Conservation (phyloP, 2,888 invertebrate species). For the Labia minor region DNA sequence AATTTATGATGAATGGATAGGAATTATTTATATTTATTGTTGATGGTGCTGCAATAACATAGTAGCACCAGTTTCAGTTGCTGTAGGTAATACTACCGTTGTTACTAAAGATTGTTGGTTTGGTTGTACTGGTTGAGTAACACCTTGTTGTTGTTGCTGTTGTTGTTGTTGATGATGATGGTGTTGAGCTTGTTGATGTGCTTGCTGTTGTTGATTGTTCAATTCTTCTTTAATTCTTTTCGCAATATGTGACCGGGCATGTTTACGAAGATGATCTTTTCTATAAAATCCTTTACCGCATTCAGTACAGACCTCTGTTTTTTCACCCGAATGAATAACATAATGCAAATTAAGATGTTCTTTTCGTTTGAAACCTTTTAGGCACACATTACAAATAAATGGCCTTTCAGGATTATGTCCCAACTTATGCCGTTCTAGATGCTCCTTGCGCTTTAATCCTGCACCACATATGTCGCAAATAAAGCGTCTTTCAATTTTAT, state of each 20-base stretch:
- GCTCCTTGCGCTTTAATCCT: conserved; percentile 61
- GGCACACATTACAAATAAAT: conserved; percentile 64
- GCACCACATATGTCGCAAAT: conserved; percentile 35
- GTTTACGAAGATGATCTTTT: conserved; percentile 70
- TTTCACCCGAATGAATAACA: conserved; percentile 74
- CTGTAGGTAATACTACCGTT: conserved; percentile 44
- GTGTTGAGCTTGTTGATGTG: conserved; percentile 32
- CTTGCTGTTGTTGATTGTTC: conserved; percentile 36
- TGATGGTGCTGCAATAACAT: conserved; percentile 39
- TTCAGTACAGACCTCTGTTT: conserved; percentile 65
- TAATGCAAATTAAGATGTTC: conserved; percentile 74
- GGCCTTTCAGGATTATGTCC: conserved; percentile 73
- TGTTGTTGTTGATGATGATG: conserved; percentile 31
- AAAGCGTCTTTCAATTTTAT: conserved; percentile 63
- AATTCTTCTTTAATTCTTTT: conserved; percentile 59
- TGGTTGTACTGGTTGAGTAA: no score
- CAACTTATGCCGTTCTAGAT: conserved; percentile 64
- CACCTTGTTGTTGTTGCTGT: conserved; percentile 29
- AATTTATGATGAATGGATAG: conserved; percentile 18
- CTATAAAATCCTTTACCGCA: conserved; percentile 55
- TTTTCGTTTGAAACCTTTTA: conserved; percentile 67
- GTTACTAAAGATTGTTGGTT: conserved; percentile 29
- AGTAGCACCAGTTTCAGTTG: conserved; percentile 40
- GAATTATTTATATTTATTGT: conserved; percentile 24
- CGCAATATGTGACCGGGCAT: conserved; percentile 65